Base-by-base conservation (phyloP, 2,888 invertebrate species). In the Drosophila paramelanica region DNA sequence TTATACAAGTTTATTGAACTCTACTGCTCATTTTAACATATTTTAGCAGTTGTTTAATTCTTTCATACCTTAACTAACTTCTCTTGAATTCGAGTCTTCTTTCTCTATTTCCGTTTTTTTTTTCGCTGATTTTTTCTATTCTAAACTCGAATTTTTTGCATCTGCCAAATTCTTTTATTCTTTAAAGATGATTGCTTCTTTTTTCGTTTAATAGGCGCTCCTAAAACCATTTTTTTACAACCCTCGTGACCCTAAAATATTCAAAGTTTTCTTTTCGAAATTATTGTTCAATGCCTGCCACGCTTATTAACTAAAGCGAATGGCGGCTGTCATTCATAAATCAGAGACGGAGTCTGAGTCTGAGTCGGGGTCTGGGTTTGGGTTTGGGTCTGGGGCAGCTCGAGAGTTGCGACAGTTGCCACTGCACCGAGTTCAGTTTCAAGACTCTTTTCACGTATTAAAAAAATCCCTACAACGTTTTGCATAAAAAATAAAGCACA, bases 401-500 rank as follows among this genome's bases (percentile, higher is more conserved):
- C 59, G 49, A 46, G 64, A 77, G 78, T 58, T 73, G 75, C 62
- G 59, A 78, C 73, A 64, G 60, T 75, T 72, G 62, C 43, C 68
- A 53, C 49, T 45, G 52, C 67, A 50, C 14, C n/a, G 53, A 23
- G 68, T 42, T 50, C 52, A 71, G 50, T 58, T 73, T 64, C 57
- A 78, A 76, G 76, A 73, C 78, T 78, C 60, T 78, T 73, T 73
- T 56, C 74, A 78, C 74, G 78, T 78, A 76, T 76, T 79, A 79
- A 77, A 83, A 27, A 86, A 86, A 86, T 88, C 87, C 83, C 87
- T 83, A 84, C 87, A 84, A 66, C 84, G 78, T 78, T 84, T 84
- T 84, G 83, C 83, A 84, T 84, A 84, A 84, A 84, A 88, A 88
- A 84, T 84, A 82, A 88, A 88, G 77, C 80, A 77, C 51, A 73